A percentile compares a stretch with the other conserved stretches of the same genome.
Conservation (phyloP, 2,113 vertebrate species). For the Neodontobutis hainanensis region DNA sequence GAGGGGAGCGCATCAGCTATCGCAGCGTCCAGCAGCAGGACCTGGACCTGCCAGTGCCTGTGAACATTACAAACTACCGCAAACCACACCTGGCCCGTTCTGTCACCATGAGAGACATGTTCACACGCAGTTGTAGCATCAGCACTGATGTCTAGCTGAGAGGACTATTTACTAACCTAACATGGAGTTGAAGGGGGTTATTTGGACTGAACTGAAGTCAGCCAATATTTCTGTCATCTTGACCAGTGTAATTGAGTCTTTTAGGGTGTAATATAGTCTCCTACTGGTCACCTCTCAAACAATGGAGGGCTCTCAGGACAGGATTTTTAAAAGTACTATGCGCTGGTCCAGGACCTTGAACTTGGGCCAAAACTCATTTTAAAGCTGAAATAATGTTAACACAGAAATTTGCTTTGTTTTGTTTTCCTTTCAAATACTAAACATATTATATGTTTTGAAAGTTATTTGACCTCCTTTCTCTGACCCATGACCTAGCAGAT, state of each 20-base stretch:
- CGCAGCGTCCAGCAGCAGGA: conserved; percentile 87
- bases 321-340: conserved; percentile 56
- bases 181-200: conserved; percentile 10
- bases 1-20: conserved; percentile 87
- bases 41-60: conserved; percentile 80
- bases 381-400: conserved; percentile 39
- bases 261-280: conserved; percentile 6
- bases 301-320: conserved; percentile 68
- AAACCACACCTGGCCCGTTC: conserved; percentile 90
- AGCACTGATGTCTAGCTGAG: conserved; percentile 90
- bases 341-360: conserved; percentile 48
- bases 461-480: conserved; percentile 44
- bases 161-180: neutral
- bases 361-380: conserved; percentile 37
- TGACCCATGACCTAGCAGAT: conserved; percentile 30
- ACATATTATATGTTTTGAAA: conserved; percentile 31
- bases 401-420: conserved; percentile 21
- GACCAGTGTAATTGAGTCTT: conserved; percentile 37
- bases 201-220: conserved; percentile 20
- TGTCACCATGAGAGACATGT: conserved; percentile 94
- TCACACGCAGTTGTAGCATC: conserved; percentile 93
- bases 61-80: conserved; percentile 82
- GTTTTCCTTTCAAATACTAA: conserved; percentile 24
- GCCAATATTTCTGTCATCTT: conserved; percentile 38
- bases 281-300: conserved; percentile 31